These are phyloP conservation scores for Pantelozetes paolii DNA, from an alignment of 2,888 invertebrate species.

Conservation along the genomic window DNA sequence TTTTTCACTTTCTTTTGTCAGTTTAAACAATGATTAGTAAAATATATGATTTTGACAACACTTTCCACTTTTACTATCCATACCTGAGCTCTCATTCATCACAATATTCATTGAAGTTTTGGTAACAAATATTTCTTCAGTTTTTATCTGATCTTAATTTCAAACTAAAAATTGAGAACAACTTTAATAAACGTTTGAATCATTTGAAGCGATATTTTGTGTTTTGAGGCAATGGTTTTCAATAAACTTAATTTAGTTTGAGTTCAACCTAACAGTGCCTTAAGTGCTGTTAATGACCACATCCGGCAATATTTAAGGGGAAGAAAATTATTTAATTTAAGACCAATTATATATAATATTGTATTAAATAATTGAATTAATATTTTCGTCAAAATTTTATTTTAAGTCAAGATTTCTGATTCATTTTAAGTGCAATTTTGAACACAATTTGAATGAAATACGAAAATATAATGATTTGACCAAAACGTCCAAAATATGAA, in stretches of 20 bases:
- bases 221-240: too few species aligned
- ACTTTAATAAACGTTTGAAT: too few species aligned
- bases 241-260: too few species aligned
- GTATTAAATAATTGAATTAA: too few species aligned
- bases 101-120: neutral
- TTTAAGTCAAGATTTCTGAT: too few species aligned
- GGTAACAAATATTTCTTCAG: neutral
- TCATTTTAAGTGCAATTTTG: too few species aligned
- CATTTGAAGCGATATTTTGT: too few species aligned
- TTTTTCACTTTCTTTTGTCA: conserved; percentile 24
- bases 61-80: neutral
- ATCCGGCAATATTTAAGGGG: neutral
- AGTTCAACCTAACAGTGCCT: neutral
- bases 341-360: too few species aligned
- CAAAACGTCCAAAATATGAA: conserved; percentile 10
- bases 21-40: neutral
- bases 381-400: too few species aligned
- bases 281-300: neutral
- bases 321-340: too few species aligned
- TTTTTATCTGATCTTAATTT: too few species aligned
- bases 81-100: neutral
- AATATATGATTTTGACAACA: neutral
- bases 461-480: neutral
- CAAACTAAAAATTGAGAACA: too few species aligned
- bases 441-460: neutral